A percentile compares a stretch with the other conserved stretches of the same genome.
These are phyloP conservation scores for Danio choprae DNA, from an alignment of 2,797 vertebrate species.

Conservation along the genomic window DNA sequence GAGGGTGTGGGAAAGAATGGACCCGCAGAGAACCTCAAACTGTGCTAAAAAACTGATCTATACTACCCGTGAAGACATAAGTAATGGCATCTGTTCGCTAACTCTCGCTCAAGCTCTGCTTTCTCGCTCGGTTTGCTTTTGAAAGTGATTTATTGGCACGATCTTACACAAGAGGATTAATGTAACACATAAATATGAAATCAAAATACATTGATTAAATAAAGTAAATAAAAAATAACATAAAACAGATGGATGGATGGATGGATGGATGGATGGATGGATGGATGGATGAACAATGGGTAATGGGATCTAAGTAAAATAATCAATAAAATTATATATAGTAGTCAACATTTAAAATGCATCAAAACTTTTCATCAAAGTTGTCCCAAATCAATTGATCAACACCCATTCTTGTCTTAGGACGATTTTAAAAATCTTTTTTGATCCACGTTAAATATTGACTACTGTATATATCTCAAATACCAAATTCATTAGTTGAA, in stretches of 20 bases:
- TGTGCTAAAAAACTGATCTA: slow-evolving; percentile 52
- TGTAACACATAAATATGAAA: background rate
- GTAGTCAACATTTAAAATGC: too few species aligned
- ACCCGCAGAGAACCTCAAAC: slow-evolving; percentile 48
- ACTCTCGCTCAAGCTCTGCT: slow-evolving; percentile 9
- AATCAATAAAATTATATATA: too few species aligned
- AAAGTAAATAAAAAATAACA: background rate
- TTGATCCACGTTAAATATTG: too few species aligned
- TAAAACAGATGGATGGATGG: background rate
- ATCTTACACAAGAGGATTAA: background rate
- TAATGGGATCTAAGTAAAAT: too few species aligned
- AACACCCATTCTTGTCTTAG: too few species aligned
- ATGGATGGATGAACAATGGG: too few species aligned
- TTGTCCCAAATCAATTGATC: too few species aligned
- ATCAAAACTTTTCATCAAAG: too few species aligned
- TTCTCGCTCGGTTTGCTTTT: slow-evolving; percentile 2
- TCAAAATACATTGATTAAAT: background rate
- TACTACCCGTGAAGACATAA: slow-evolving; percentile 49
- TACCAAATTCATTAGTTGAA: too few species aligned
- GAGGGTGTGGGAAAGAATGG: slow-evolving; percentile 55
- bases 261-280: too few species aligned
- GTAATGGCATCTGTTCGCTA: slow-evolving; percentile 38
- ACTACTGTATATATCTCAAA: too few species aligned
- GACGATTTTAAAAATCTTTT: too few species aligned
- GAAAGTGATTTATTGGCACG: background rate